These are phyloP conservation scores for Lagopus muta DNA, from an alignment of 2,113 vertebrate genomes.

Conservation along the genomic window DNA sequence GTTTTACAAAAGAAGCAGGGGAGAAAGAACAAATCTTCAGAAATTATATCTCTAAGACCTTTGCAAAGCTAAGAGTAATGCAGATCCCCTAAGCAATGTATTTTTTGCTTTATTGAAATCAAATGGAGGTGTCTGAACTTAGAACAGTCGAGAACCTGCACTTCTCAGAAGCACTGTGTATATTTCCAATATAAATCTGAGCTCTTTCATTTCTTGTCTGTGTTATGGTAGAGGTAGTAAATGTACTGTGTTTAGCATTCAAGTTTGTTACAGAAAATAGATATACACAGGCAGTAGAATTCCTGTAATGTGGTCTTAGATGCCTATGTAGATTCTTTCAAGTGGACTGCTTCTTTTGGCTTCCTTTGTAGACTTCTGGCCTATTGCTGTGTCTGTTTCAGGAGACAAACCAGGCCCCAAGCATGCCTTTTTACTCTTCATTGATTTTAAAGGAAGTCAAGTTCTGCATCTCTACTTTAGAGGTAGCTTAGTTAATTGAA, in stretches of 20 bases:
- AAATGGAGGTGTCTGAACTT: not conserved
- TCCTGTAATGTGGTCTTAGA: not conserved
- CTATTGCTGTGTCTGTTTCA: not conserved
- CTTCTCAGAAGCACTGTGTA: not conserved
- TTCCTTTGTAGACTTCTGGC: not conserved
- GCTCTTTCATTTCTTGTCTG: not conserved
- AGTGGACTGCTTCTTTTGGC: not conserved
- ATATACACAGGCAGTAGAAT: not conserved
- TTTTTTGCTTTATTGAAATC: not conserved
- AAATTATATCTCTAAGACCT: not conserved
- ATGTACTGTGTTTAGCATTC: not conserved
- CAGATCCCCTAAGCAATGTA: not conserved
- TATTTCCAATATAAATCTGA: not conserved
- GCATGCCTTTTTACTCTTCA: not conserved
- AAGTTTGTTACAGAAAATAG: not conserved
- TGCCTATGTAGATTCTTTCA: not conserved
- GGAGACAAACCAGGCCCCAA: not conserved
- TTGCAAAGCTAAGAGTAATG: not conserved
- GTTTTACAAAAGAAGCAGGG: not conserved
- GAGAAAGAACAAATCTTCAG: not conserved
- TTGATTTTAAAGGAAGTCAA: not conserved
- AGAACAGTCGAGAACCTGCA: not conserved
- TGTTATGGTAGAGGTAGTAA: not conserved
- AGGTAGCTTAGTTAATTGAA: not conserved
- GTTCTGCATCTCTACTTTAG: not conserved